A percentile compares a stretch with the other conserved stretches of the same genome.
Conservation (phyloP, 2,888 invertebrate genomes). For the Drosophila nr. fundita region DNA sequence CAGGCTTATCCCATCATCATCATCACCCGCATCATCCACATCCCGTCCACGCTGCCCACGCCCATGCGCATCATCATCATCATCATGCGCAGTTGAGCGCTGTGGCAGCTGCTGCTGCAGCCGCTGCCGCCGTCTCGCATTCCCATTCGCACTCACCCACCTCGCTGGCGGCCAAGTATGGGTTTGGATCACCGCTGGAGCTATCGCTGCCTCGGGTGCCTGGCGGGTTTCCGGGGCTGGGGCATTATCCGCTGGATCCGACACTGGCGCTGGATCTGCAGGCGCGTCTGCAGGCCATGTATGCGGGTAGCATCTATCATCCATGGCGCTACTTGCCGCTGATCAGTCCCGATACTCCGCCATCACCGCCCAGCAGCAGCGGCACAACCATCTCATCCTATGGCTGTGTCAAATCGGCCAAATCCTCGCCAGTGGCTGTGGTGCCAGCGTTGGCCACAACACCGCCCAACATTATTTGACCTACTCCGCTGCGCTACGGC, state of each 20-base stretch:
- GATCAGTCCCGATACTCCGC: slow-evolving; percentile 83
- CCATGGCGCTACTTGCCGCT: slow-evolving; percentile 85
- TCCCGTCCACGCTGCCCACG: slow-evolving; percentile 57
- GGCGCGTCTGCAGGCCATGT: slow-evolving; percentile 85
- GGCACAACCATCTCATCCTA: slow-evolving; percentile 82
- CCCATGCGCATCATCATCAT: slow-evolving; percentile 62
- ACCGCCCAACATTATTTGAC: slow-evolving; percentile 85
- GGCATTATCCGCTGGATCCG: slow-evolving; percentile 84
- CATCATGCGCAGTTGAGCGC: slow-evolving; percentile 72
- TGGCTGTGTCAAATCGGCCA: slow-evolving; percentile 84
- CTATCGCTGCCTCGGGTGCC: slow-evolving; percentile 82
- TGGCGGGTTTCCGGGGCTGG: slow-evolving; percentile 76
- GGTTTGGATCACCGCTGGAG: slow-evolving; percentile 83
- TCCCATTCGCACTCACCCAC: slow-evolving; percentile 61
- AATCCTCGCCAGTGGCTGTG: slow-evolving; percentile 83
- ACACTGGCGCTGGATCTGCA: slow-evolving; percentile 84
- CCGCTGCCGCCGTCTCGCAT: slow-evolving; percentile 50
- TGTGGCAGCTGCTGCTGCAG: slow-evolving; percentile 62
- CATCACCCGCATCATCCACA: slow-evolving; percentile 63
- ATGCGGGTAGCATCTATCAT: slow-evolving; percentile 84
- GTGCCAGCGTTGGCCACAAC: slow-evolving; percentile 67
- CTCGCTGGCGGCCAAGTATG: slow-evolving; percentile 81
- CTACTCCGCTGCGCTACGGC: slow-evolving; percentile 85
- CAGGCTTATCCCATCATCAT: slow-evolving; percentile 48
- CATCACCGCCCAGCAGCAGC: slow-evolving; percentile 84